phyloP scores from a whole-genome alignment of 2,797 vertebrate species.

The Enteromius thamalakanensis region DNA sequence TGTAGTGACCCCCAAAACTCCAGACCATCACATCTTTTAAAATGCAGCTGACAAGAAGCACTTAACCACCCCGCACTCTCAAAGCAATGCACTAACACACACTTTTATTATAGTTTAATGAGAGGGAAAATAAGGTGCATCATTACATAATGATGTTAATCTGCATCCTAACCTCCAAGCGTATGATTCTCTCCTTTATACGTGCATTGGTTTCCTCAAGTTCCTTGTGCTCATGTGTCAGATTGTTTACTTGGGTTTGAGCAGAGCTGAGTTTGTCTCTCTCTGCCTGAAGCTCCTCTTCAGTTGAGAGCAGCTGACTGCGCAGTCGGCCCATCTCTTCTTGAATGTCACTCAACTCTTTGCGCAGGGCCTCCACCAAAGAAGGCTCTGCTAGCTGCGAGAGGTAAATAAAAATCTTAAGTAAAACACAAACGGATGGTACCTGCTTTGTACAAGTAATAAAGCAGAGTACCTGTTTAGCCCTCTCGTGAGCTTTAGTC shows the following conservation, averaged over 20 bases:
- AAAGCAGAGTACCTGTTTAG: constrained; percentile 73
- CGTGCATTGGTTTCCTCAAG: constrained; percentile 78
- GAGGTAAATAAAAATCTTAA: background rate
- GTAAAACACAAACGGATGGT: background rate
- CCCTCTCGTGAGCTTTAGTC: constrained; percentile 81
- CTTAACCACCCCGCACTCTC: background rate
- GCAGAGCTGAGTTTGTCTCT: constrained; percentile 61
- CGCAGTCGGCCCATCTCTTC: constrained; percentile 80
- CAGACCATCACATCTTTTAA: background rate
- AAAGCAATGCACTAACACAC: background rate
- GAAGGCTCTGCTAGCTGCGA: constrained; percentile 77
- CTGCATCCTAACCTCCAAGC: constrained; percentile 81
- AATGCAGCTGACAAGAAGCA: background rate
- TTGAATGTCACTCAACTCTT: constrained; percentile 75
- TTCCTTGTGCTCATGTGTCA: constrained; percentile 68
- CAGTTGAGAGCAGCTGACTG: constrained; percentile 76
- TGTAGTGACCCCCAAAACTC: background rate
- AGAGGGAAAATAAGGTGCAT: background rate
- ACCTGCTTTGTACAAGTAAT: background rate
- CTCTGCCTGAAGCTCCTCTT: constrained; percentile 81
- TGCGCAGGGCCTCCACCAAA: constrained; percentile 73
- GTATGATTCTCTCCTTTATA: constrained; percentile 84
- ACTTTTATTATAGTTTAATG: background rate
- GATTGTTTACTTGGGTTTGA: constrained; percentile 66
- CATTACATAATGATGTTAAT: background rate